Base-by-base conservation (phyloP, 2,888 invertebrate genomes). In the Blastobasis adustella region DNA sequence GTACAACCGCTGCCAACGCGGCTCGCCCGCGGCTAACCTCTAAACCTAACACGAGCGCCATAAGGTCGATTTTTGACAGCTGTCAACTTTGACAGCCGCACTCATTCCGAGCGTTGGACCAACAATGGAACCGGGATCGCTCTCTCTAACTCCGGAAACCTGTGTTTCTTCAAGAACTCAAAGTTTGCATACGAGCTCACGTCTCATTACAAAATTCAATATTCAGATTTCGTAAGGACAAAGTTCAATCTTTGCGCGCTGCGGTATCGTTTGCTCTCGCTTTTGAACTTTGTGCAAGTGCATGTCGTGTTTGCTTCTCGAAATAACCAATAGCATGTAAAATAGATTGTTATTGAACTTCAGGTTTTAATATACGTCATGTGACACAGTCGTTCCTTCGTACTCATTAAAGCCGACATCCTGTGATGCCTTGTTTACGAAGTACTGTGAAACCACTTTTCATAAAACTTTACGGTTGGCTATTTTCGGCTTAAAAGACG, bases 401-500 rank as follows among this genome's bases (percentile, higher is more conserved):
- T 1, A 2, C 23, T 23, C 23, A 2, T 23, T 46, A 47, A 47
- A 40, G 10, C 47, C 47, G 47, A 51, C 47, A 45, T 48, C 51
- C 51, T 48, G 47, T 47, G 43, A 38, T 45, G 43, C 43, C 38
- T 38, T 41, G 50, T 51, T 37, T 46, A 47, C 47, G n/a, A 43
- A 36, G 43, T 49, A 49, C 49, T 43, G 46, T 49, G 36, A 40
- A 54, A 51, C 48, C 54, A 54, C 51, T 54, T 54, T 66, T 66
- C 66, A 73, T 76, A 65, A 77, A 77, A 71, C 54, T 78, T 78
- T 73, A 79, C 72, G 76, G 72, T 74, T 69, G 60, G 67, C 69
- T 77, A 79, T 78, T 78, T 80, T 71, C 59, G 69, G 51, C 65
- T 58, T 58, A 54, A 58, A 72, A 73, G 67, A 69, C 73, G 69